phyloP scores from a whole-genome alignment of 23 tunicate genomes.

The Oikopleura dioica region DNA sequence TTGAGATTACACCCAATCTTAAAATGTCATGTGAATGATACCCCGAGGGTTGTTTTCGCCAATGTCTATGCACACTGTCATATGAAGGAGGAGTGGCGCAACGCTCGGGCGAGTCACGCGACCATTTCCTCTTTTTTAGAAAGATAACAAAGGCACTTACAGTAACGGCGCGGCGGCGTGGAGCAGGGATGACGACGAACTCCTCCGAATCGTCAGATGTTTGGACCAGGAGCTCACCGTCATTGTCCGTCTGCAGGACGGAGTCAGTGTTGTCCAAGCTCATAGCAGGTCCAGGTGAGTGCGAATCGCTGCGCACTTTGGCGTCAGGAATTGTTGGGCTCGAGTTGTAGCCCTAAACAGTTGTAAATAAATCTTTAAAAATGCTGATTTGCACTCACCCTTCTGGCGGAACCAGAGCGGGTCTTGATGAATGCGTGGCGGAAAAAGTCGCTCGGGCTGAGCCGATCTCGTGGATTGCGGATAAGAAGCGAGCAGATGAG shows the following conservation, averaged over 20 bases:
- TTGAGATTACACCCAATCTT: too few species aligned
- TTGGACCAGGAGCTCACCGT: neutral
- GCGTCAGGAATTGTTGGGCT: neutral
- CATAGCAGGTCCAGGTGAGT: neutral
- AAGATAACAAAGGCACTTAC: neutral
- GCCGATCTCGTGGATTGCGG: conserved; percentile 22
- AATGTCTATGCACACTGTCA: too few species aligned
- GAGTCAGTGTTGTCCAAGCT: too few species aligned
- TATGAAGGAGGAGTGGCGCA: too few species aligned
- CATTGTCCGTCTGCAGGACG: neutral
- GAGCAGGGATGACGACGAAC: neutral
- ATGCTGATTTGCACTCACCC: neutral
- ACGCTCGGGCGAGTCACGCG: too few species aligned
- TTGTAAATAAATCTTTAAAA: neutral
- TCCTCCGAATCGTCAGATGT: neutral
- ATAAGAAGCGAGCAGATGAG: conserved; percentile 30
- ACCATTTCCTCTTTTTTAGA: too few species aligned
- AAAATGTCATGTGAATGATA: too few species aligned
- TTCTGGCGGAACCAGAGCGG: neutral
- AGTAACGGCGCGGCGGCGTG: neutral
- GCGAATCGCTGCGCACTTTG: neutral
- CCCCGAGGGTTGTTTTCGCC: too few species aligned
- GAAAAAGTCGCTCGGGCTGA: conserved; percentile 43
- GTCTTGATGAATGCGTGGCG: conserved; percentile 36
- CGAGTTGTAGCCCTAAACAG: neutral